phyloP scores from a whole-genome alignment of 2,888 invertebrate species.

The Oscheius sp. region DNA sequence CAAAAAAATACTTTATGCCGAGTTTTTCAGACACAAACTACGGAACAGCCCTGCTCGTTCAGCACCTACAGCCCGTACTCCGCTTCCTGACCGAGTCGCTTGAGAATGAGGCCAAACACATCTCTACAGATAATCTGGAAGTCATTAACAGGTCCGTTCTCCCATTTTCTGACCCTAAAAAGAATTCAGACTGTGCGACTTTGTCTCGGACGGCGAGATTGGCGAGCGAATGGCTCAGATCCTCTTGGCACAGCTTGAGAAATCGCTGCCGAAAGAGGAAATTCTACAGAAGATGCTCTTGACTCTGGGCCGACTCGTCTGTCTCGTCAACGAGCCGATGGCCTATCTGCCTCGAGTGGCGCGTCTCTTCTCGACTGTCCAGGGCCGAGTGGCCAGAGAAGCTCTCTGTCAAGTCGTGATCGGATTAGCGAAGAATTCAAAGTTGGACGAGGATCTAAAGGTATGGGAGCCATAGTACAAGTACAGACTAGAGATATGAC shows the following conservation, averaged over 20 bases:
- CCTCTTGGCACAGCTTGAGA: constrained; percentile 55
- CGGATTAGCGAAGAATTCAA: constrained; percentile 40
- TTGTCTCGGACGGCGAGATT: constrained; percentile 51
- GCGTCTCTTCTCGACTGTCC: constrained; percentile 54
- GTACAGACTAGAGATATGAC: too few relatives aligned
- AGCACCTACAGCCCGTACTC: constrained; percentile 53
- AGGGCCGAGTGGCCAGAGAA: constrained; percentile 54
- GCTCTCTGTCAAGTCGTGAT: constrained; percentile 53
- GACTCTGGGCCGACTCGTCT: constrained; percentile 53
- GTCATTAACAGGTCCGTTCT: constrained; percentile 45
- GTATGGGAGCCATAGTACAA: not conserved
- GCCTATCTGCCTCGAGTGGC: constrained; percentile 41
- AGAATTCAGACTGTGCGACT: constrained; percentile 54
- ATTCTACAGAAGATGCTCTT: constrained; percentile 51
- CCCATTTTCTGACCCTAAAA: not conserved
- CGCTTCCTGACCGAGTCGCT: constrained; percentile 52
- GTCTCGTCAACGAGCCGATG: constrained; percentile 45
- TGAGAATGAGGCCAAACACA: constrained; percentile 46
- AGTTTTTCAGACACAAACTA: constrained; percentile 42
- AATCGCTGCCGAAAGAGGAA: constrained; percentile 50
- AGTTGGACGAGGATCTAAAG: not conserved
- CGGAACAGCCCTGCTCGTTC: constrained; percentile 56
- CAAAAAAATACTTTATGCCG: too few relatives aligned
- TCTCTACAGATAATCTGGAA: constrained; percentile 42
- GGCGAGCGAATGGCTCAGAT: constrained; percentile 58